Conservation (phyloP, 2,113 vertebrate species). For the Narcine bancroftii region DNA sequence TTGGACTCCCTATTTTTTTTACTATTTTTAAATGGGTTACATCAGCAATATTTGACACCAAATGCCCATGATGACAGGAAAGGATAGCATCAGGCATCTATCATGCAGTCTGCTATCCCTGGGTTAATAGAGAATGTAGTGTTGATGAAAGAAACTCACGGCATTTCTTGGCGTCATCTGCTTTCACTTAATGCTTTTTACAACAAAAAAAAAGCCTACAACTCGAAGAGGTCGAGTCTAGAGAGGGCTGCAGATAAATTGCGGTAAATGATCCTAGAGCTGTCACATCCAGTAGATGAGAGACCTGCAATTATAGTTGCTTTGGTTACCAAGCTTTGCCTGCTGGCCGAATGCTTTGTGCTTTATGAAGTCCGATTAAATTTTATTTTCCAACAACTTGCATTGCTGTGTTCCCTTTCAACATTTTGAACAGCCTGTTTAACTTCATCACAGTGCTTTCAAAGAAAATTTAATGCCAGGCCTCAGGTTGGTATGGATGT, state of each 20-base stretch:
- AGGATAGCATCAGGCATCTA: background rate
- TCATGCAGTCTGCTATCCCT: background rate
- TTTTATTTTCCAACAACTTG: background rate
- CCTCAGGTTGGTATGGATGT: background rate
- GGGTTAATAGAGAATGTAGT: background rate
- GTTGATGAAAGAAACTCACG: background rate
- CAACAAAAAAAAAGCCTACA: background rate
- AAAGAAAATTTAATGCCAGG: background rate
- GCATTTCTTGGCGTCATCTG: conserved; percentile 17
- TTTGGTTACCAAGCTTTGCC: background rate
- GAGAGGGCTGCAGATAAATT: background rate
- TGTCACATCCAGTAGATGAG: background rate
- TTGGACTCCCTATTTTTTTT: background rate
- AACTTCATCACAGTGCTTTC: background rate
- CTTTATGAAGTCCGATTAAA: background rate
- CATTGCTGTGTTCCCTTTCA: background rate
- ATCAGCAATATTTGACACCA: background rate
- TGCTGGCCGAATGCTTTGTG: background rate
- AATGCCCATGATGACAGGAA: background rate
- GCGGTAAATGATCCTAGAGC: background rate
- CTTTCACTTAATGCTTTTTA: conserved; percentile 4
- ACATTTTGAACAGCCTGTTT: background rate
- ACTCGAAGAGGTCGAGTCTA: background rate
- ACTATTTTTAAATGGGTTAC: conserved; percentile 3
- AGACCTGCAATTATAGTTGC: background rate